Conservation (phyloP, 2,888 invertebrate genomes). For the Microdon myrmicae region DNA sequence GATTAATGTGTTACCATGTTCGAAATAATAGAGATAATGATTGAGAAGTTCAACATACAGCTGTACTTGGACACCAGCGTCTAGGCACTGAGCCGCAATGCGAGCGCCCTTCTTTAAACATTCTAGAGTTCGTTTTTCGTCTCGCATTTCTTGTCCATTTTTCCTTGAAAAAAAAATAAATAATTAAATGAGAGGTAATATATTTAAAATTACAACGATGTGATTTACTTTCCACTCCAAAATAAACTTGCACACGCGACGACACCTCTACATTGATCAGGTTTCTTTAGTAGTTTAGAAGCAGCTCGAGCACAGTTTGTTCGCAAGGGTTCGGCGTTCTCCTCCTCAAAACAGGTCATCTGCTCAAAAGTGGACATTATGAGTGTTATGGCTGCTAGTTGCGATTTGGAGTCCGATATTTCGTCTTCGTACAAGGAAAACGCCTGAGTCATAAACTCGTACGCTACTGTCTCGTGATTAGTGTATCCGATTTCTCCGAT, state of each 20-base stretch:
- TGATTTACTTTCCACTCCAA: conserved; percentile 84
- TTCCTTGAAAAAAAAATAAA: conserved; percentile 55
- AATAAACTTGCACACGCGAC: conserved; percentile 95
- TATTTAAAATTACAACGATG: not conserved
- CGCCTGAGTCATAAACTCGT: conserved; percentile 94
- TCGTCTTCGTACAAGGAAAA: conserved; percentile 99
- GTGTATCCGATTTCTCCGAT: conserved; percentile 92
- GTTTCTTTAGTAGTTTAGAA: conserved; percentile 94
- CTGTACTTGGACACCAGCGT: conserved; percentile 94
- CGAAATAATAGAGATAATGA: conserved; percentile 91
- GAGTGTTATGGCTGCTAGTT: conserved; percentile 93
- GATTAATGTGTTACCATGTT: conserved; percentile 80
- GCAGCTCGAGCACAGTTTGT: conserved; percentile 97
- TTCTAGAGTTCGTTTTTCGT: conserved; percentile 91
- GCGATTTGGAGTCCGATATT: conserved; percentile 96
- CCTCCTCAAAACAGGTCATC: conserved; percentile 93
- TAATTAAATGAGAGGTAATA: not conserved
- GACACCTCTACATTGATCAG: conserved; percentile 96
- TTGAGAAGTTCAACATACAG: conserved; percentile 94
- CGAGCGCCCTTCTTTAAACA: conserved; percentile 95
- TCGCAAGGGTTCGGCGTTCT: conserved; percentile 95
- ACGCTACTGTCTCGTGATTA: conserved; percentile 96
- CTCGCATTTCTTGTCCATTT: conserved; percentile 76
- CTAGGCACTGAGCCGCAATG: conserved; percentile 98
- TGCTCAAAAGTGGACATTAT: conserved; percentile 96